A percentile compares a stretch with the other conserved stretches of the same genome.
Conservation (phyloP, 2,888 invertebrate genomes). For the Nomada lathburiana region DNA sequence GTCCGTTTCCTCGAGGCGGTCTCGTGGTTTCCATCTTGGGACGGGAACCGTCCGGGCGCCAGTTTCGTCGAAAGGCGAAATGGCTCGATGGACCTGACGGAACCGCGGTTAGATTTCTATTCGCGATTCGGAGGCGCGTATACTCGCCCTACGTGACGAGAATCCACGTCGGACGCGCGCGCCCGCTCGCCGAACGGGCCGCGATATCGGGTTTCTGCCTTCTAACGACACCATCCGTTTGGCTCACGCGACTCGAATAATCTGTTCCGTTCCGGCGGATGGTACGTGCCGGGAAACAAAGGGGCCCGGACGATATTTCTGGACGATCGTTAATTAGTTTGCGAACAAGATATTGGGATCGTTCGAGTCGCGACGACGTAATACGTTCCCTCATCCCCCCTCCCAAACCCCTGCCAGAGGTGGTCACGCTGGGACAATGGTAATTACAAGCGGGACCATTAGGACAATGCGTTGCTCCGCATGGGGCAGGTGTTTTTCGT, state of each 20-base stretch:
- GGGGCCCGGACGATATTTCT: not conserved
- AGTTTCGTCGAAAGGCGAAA: slow-evolving; percentile 67
- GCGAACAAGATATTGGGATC: slow-evolving; percentile 24
- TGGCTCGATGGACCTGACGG: slow-evolving; percentile 55
- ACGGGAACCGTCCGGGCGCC: slow-evolving; percentile 57
- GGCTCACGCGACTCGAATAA: slow-evolving; percentile 20
- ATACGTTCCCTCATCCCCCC: slow-evolving; percentile 38
- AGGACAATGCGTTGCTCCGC: slow-evolving; percentile 74
- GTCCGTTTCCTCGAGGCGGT: not conserved
- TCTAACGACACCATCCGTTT: slow-evolving; percentile 57
- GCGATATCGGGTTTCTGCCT: slow-evolving; percentile 66
- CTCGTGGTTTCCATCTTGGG: not conserved
- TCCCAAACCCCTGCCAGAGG: not conserved
- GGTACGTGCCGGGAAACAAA: not conserved
- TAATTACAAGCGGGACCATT: slow-evolving; percentile 77
- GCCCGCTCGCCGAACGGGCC: slow-evolving; percentile 52
- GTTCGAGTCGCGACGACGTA: slow-evolving; percentile 33
- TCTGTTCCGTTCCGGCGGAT: slow-evolving; percentile 6
- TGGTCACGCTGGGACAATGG: slow-evolving; percentile 73
- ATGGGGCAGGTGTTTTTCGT: slow-evolving; percentile 75
- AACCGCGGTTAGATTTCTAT: slow-evolving; percentile 66
- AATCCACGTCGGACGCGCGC: slow-evolving; percentile 58
- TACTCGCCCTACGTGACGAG: slow-evolving; percentile 69
- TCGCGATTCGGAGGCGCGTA: slow-evolving; percentile 67
- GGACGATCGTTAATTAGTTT: slow-evolving; percentile 21